These are phyloP conservation scores for Gymnocypris eckloni DNA, from an alignment of 2,797 vertebrate species.

Conservation along the genomic window DNA sequence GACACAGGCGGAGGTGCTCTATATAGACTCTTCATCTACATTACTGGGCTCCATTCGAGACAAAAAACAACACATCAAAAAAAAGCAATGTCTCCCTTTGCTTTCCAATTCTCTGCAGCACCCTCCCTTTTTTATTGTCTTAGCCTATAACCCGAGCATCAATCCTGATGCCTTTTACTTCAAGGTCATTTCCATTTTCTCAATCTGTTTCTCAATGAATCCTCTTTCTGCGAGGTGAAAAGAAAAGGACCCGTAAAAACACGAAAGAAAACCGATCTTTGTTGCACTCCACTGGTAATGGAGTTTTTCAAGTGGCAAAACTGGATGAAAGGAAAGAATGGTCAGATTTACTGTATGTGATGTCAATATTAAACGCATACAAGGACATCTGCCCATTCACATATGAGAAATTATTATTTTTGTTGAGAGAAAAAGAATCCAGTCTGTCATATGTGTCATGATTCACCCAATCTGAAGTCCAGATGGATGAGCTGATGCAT, in stretches of 20 bases:
- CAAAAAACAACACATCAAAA: slow-evolving; percentile 28
- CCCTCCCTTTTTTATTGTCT: slow-evolving; percentile 8
- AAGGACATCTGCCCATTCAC: background rate
- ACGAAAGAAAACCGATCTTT: background rate
- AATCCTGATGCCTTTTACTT: slow-evolving; percentile 31
- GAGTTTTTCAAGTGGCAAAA: slow-evolving; percentile 27
- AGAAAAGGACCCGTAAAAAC: background rate
- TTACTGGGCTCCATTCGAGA: slow-evolving; percentile 36
- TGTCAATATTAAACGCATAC: slow-evolving; percentile 18
- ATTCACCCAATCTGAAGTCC: slow-evolving; percentile 15
- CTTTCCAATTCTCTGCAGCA: slow-evolving; percentile 17
- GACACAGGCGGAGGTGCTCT: slow-evolving; percentile 9
- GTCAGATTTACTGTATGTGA: slow-evolving; percentile 21
- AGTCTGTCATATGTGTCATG: slow-evolving; percentile 23
- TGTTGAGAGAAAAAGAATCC: slow-evolving; percentile 19
- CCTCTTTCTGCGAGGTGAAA: slow-evolving; percentile 9
- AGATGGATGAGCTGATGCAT: slow-evolving; percentile 35
- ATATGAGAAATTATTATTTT: background rate
- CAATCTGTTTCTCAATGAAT: background rate
- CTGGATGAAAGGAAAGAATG: background rate
- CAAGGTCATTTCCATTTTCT: slow-evolving; percentile 41
- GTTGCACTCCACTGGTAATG: slow-evolving; percentile 35
- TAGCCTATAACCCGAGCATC: background rate
- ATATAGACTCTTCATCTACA: slow-evolving; percentile 52
- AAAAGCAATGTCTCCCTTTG: slow-evolving; percentile 36